Percentiles rank a stretch among this genome's conserved stretches.
Conservation (phyloP, 2,888 invertebrate species). For the Pogonocherus hispidulus region DNA sequence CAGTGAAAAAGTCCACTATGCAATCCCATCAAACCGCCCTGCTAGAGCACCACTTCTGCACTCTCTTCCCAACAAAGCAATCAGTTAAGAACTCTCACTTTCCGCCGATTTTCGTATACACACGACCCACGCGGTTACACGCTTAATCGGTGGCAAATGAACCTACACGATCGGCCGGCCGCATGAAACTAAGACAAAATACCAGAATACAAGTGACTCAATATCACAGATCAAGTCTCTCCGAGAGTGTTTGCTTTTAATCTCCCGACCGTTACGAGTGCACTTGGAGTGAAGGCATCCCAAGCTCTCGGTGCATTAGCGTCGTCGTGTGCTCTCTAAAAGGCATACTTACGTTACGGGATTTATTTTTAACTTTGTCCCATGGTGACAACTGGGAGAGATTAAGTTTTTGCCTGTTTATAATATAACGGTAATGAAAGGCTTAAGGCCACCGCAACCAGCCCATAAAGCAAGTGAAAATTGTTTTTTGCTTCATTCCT, state of each 20-base stretch:
- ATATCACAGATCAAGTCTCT: constrained; percentile 34
- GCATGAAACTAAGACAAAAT: constrained; percentile 43
- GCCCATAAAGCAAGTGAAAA: too few relatives aligned
- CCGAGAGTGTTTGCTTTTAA: constrained; percentile 23
- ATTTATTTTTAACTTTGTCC: constrained; percentile 20
- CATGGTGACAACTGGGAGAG: background rate
- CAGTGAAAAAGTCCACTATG: background rate
- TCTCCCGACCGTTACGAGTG: constrained; percentile 11
- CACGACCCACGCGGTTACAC: constrained; percentile 39
- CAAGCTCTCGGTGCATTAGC: background rate
- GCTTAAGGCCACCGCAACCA: too few relatives aligned
- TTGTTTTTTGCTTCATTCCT: too few relatives aligned
- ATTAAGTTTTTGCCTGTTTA: background rate
- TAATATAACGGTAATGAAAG: too few relatives aligned
- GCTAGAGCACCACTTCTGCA: constrained; percentile 1
- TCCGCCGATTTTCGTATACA: constrained; percentile 10
- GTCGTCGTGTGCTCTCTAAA: background rate
- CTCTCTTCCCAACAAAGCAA: background rate
- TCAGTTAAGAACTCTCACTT: constrained; percentile 40
- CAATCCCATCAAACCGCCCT: background rate
- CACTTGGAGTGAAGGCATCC: constrained; percentile 6
- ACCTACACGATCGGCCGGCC: constrained; percentile 41
- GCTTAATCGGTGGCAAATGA: constrained; percentile 40
- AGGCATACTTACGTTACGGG: background rate
- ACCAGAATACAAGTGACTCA: constrained; percentile 36